Base-by-base conservation (phyloP, 2,113 vertebrate genomes). In the Catagonus wagneri region DNA sequence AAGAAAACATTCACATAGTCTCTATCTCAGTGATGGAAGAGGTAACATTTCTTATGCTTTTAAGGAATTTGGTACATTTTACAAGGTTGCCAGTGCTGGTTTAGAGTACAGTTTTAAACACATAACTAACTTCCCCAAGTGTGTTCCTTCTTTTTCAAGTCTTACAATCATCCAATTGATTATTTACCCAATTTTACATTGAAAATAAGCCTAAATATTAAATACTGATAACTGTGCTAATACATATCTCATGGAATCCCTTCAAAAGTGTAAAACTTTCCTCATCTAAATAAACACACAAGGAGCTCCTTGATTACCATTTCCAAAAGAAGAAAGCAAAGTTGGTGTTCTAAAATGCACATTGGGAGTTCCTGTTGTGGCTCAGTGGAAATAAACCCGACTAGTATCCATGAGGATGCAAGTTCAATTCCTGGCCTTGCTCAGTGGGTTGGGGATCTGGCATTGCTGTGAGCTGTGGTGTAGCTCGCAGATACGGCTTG, bases 21-120 rank as follows among this genome's bases (percentile, higher is more conserved):
- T 91, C 29, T 72, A 23, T 72, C 32, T 27, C 44, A 95, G 68
- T 4, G 13, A 54, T 66, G 20, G 25, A 52, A 90, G 50, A 36
- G 58, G 1, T n/a, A 83, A 44, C 44, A 44, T 44, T 44, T 79
- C 34, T 93, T 50, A 72, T 1, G 20, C 14, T 14, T 61, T 90
- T 90, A 20, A 92, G 61, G 39, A 95, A 83, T 80, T 71, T 52
- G 32, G 44, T 52, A 29, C 6, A 72, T 76, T 75, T 15, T 92
- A 27, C 39, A 83, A 65, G 75, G 16, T 66, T 32, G 27, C 3
- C 63, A 17, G 32, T 16, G 56, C 20, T 60, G 29, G 60, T 71
- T 97, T 96, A 83, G 75, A 36, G 79, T 58, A 72, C 6, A 84
- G 56, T 86, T 85, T 95, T 60, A 81, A 95, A 94, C 16, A 54